Percentiles rank a stretch among this genome's conserved stretches.
These are phyloP conservation scores for Dendronephthya gigantea DNA, from an alignment of 64 coral and sea anemone genomes.

Conservation along the genomic window DNA sequence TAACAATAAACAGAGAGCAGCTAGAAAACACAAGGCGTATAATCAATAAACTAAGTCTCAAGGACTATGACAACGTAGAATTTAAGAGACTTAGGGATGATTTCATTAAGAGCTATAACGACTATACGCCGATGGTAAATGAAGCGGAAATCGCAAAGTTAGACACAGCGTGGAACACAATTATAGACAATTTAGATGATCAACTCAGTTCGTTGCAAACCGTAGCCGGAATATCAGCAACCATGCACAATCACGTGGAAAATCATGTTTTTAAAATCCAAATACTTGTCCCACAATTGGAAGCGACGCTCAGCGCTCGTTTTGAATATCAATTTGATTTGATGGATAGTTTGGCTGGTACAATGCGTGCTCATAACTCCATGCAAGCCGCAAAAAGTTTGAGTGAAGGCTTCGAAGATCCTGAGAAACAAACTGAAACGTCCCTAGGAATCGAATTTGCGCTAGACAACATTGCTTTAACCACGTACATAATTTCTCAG, in stretches of 20 bases:
- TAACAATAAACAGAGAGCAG: conserved; percentile 12
- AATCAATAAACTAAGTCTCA: conserved; percentile 14
- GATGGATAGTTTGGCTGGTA: conserved; percentile 33
- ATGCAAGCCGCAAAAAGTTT: conserved; percentile 31
- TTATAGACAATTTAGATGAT: conserved; percentile 28
- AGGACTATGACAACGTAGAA: conserved; percentile 16
- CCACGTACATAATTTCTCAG: conserved; percentile 42
- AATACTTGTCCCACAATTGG: conserved; percentile 29
- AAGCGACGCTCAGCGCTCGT: conserved; percentile 16
- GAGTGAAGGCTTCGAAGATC: conserved; percentile 2
- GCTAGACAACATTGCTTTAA: conserved; percentile 43
- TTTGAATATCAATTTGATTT: conserved; percentile 38
- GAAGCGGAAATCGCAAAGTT: conserved; percentile 36
- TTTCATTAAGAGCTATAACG: conserved; percentile 32
- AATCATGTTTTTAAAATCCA: conserved; percentile 33
- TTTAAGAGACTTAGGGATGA: conserved; percentile 13
- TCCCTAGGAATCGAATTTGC: conserved; percentile 21
- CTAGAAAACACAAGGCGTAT: conserved; percentile 31
- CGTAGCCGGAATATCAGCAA: background rate
- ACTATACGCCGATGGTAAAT: conserved; percentile 20
- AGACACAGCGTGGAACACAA: conserved; percentile 24
- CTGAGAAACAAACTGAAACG: conserved; percentile 4
- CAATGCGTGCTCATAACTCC: conserved; percentile 21
- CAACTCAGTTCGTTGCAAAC: conserved; percentile 22
- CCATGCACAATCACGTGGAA: conserved; percentile 11